These are phyloP conservation scores for Pyrocephalus nanus DNA, from an alignment of 2,797 vertebrate genomes.

Conservation along the genomic window DNA sequence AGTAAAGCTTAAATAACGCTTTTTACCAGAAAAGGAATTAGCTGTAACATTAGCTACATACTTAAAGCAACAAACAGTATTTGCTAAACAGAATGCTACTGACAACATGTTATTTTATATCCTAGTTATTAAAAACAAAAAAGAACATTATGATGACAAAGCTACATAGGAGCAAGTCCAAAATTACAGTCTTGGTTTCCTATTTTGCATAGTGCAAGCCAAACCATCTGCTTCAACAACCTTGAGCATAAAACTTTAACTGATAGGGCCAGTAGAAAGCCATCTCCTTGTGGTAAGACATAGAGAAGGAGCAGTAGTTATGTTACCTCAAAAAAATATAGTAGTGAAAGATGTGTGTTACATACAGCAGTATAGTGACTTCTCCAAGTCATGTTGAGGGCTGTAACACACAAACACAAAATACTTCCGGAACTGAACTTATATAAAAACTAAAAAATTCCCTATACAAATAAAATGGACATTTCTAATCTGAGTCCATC, in stretches of 20 bases:
- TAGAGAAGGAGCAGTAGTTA: neutral
- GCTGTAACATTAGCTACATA: neutral
- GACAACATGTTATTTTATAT: neutral
- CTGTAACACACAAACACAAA: neutral
- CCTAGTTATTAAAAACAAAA: neutral
- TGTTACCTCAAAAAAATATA: neutral
- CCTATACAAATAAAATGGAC: neutral
- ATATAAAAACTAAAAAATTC: neutral
- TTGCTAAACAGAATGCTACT: neutral
- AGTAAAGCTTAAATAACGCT: neutral
- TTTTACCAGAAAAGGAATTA: neutral
- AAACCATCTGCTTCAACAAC: neutral
- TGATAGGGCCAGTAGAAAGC: neutral
- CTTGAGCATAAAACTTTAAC: neutral
- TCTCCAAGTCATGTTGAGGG: neutral
- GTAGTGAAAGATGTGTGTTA: neutral
- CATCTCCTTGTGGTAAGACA: neutral
- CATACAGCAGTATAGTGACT: fast-evolving
- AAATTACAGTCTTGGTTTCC: neutral
- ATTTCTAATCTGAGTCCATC: neutral
- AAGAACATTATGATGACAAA: neutral
- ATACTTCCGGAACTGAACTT: neutral
- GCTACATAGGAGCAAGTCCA: neutral
- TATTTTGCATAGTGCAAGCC: neutral
- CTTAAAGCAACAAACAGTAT: neutral